Base-by-base conservation (phyloP, 2,113 vertebrate species). In the Salminus brasiliensis region DNA sequence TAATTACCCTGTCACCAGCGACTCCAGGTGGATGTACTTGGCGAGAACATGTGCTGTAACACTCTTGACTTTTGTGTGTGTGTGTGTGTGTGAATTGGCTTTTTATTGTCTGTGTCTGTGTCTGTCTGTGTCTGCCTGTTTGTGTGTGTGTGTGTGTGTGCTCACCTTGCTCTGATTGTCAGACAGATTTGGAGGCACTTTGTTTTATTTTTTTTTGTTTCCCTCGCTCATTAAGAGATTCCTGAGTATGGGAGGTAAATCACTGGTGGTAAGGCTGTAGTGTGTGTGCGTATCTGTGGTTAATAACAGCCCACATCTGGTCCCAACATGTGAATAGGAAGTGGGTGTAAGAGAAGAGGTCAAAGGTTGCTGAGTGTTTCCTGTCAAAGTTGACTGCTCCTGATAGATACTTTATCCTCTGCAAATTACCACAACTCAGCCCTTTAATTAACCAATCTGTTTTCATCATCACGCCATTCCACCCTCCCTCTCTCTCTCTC, bases 361-460 rank as follows among this genome's bases (percentile, higher is more conserved):
- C 93, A 68, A 87, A 91, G 94, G 94, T 96, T 94, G 90, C 88
- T 79, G 91, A 92, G 92, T 94, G 95, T 95, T 95, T 94, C 94
- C 93, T 96, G 94, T 95, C 94, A 92, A 90, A 94, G 94, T 91
- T 92, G 93, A 93, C 94, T 94, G 87, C 93, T 94, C 94, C 94
- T 97, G 96, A 96, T 95, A 94, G 95, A 96, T 98, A 96, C 95
- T 96, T 97, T 96, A 97, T 95, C 94, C 95, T 88, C 93, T 87
- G 93, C 94, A 96, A 98, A 96, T 97, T 95, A 95, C 94, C 90
- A 92, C 92, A 91, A 95, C 96, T 95, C 93, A 95, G 95, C 94
- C 92, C 89, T 67, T 88, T 94, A 98, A 97, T 97, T 97, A 96
- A 94, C 89, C 93, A 95, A 96, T 97, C 93, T 94, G 92, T 95